These are phyloP conservation scores for Ifrita kowaldi DNA, from an alignment of 2,113 vertebrate genomes.

Conservation along the genomic window DNA sequence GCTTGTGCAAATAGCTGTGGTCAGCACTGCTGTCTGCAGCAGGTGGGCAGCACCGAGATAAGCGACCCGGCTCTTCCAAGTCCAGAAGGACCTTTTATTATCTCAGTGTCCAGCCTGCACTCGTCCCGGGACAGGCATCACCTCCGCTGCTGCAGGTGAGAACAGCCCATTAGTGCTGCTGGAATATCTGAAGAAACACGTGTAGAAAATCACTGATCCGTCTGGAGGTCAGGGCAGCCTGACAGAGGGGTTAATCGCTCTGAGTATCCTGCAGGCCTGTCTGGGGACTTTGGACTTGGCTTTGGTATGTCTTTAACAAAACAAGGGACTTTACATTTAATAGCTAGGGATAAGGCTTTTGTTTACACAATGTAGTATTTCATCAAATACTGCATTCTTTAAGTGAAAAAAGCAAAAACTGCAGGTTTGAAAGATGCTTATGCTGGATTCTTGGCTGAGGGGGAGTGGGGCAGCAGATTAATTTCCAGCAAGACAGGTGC, in stretches of 20 bases:
- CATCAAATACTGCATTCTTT: neutral
- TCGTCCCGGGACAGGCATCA: neutral
- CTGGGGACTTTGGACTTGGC: neutral
- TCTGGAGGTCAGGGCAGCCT: neutral
- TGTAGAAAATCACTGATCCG: neutral
- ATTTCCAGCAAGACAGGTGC: neutral
- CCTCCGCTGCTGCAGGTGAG: neutral
- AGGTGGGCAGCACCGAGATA: neutral
- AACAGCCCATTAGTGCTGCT: neutral
- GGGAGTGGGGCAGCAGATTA: neutral
- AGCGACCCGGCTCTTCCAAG: rapidly evolving
- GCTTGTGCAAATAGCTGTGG: neutral
- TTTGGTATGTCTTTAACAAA: conserved; percentile 5
- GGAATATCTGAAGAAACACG: neutral
- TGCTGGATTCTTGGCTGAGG: neutral
- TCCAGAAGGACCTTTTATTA: neutral
- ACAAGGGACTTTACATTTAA: neutral
- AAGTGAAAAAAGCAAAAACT: neutral
- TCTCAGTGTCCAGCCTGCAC: neutral
- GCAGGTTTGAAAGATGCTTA: neutral
- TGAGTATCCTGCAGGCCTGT: neutral
- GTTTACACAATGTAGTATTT: conserved; percentile 12
- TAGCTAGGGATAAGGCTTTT: conserved; percentile 5
- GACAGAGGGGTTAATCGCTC: neutral
- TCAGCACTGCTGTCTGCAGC: neutral